phyloP scores from a whole-genome alignment of 92 coral and sea anemone genomes.

The Metridium senile region DNA sequence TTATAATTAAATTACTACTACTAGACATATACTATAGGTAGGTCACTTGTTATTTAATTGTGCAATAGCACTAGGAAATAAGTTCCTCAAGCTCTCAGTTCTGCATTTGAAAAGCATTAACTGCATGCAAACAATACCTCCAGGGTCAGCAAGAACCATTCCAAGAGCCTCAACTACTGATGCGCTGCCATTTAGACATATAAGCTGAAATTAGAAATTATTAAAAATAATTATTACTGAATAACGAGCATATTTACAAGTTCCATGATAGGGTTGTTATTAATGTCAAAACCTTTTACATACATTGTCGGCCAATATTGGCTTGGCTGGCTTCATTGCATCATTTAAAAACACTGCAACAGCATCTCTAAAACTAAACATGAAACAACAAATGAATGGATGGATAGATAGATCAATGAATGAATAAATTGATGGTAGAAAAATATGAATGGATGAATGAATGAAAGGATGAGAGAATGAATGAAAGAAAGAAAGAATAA shows the following conservation, averaged over 20 bases:
- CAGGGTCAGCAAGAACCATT: slow-evolving; percentile 55
- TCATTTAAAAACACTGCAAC: slow-evolving; percentile 66
- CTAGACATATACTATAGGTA: no score
- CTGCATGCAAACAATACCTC: no score
- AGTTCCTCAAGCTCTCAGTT: no score
- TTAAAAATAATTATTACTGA: no score
- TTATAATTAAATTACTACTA: no score
- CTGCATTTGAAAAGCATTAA: no score
- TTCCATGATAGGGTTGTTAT: not conserved
- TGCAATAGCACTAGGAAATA: no score
- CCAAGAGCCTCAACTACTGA: slow-evolving; percentile 62
- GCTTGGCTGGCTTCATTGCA: slow-evolving; percentile 75
- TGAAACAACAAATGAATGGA: not conserved
- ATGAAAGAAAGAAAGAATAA: not conserved
- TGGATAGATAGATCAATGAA: not conserved
- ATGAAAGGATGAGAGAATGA: not conserved
- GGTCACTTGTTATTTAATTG: no score
- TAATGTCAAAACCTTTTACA: slow-evolving; percentile 11
- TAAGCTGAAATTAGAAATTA: slow-evolving; percentile 50
- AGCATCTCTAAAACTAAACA: slow-evolving; percentile 45
- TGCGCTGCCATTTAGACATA: slow-evolving; percentile 65
- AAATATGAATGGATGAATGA: not conserved
- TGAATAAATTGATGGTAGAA: not conserved
- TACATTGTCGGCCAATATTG: slow-evolving; percentile 66
- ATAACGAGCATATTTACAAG: not conserved